These are phyloP conservation scores for Ictalurus punctatus DNA, from an alignment of 2,113 vertebrate genomes.

Conservation along the genomic window DNA sequence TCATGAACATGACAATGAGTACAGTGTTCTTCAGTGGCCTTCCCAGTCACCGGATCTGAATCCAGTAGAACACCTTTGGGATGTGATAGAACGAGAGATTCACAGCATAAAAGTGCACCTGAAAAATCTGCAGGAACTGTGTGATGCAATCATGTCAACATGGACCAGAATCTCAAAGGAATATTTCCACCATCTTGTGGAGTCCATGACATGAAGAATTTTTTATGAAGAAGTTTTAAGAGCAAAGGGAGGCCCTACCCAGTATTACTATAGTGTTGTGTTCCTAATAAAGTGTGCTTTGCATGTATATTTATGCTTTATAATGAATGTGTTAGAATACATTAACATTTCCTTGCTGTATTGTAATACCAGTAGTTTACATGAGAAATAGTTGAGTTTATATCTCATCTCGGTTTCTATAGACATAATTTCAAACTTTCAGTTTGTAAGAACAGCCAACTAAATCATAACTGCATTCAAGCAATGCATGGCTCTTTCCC, in stretches of 20 bases:
- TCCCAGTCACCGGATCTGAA: neutral
- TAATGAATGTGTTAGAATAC: neutral
- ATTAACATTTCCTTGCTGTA: neutral
- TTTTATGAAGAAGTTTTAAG: neutral
- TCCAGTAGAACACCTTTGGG: neutral
- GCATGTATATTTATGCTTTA: neutral
- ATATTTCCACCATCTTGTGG: neutral
- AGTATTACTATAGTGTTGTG: neutral
- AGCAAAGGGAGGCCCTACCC: neutral
- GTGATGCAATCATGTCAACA: neutral
- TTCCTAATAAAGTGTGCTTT: neutral
- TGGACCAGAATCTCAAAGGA: neutral
- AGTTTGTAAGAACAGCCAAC: neutral
- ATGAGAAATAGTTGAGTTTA: neutral
- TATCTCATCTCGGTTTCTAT: neutral
- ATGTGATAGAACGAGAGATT: neutral
- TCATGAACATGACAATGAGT: no score
- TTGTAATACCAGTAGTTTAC: neutral
- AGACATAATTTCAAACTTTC: neutral
- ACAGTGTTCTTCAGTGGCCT: neutral
- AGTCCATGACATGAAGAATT: neutral
- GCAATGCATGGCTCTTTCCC: neutral
- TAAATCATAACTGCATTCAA: neutral
- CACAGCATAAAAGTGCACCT: neutral
- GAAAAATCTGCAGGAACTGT: neutral